These are phyloP conservation scores for Antheraea assamensis DNA, from an alignment of 2,888 invertebrate species.

Conservation along the genomic window DNA sequence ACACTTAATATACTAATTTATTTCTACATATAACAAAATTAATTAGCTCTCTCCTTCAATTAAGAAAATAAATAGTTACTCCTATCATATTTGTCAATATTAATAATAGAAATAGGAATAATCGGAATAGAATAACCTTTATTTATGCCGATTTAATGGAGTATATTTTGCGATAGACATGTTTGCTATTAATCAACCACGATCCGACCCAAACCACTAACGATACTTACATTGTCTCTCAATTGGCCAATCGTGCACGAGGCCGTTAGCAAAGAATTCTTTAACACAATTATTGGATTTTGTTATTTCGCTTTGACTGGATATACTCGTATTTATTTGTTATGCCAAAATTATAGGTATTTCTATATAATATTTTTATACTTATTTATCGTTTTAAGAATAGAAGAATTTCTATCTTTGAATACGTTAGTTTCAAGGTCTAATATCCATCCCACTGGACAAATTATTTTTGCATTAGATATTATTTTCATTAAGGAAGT, in stretches of 20 bases:
- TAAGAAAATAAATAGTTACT: conserved; percentile 42
- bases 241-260: conserved; percentile 17
- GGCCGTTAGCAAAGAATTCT: neutral
- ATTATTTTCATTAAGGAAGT: too few species aligned
- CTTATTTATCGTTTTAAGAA: neutral
- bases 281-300: conserved; percentile 4
- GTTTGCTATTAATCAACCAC: conserved; percentile 27
- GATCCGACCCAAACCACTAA: conserved; percentile 21
- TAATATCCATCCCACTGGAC: too few species aligned
- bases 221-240: conserved; percentile 20
- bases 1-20: neutral
- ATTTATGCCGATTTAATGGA: conserved; percentile 28
- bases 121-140: conserved; percentile 20
- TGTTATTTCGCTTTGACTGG: neutral
- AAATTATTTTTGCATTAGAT: too few species aligned
- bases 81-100: conserved; percentile 33
- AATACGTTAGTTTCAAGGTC: neutral
- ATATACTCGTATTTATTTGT: neutral
- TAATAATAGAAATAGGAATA: conserved; percentile 28
- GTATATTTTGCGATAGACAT: conserved; percentile 13
- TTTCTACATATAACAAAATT: neutral
- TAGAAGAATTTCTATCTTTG: neutral
- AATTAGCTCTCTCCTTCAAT: conserved; percentile 49
- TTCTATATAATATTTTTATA: neutral
- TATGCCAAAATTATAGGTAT: neutral